A percentile compares a stretch with the other conserved stretches of the same genome.
Conservation (phyloP, 1,140 invertebrate species). For the Polypedilum pembai region DNA sequence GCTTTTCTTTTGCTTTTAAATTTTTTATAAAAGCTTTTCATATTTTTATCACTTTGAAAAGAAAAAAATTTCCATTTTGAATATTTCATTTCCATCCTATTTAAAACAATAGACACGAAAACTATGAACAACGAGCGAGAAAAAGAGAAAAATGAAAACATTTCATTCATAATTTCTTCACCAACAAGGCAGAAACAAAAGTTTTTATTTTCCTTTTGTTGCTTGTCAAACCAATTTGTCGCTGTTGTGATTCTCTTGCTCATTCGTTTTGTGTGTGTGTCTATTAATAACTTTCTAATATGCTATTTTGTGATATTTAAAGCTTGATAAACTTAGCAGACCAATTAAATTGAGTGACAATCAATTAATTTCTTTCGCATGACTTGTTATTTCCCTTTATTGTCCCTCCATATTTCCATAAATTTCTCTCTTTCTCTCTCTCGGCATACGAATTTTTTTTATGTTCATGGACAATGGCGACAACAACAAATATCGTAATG, state of each 20-base stretch:
- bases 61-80: no score
- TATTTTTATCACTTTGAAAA: no score
- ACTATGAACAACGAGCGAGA: no score
- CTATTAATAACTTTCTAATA: no score
- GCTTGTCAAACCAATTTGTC: background rate
- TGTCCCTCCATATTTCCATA: background rate
- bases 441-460: background rate
- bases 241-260: no score
- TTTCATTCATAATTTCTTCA: no score
- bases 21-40: no score
- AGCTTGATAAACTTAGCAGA: background rate
- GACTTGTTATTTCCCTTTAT: background rate
- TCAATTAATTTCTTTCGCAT: slow-evolving; percentile 20
- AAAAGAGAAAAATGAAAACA: no score
- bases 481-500: background rate
- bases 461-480: background rate
- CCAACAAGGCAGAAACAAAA: background rate
- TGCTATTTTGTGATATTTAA: background rate
- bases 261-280: no score
- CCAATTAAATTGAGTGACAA: slow-evolving; percentile 28
- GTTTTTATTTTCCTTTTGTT: background rate
- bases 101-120: no score
- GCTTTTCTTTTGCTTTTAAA: no score
- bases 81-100: no score
- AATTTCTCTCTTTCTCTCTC: background rate